Conservation (phyloP, 2,797 vertebrate species). For the Taenioides sp. region DNA sequence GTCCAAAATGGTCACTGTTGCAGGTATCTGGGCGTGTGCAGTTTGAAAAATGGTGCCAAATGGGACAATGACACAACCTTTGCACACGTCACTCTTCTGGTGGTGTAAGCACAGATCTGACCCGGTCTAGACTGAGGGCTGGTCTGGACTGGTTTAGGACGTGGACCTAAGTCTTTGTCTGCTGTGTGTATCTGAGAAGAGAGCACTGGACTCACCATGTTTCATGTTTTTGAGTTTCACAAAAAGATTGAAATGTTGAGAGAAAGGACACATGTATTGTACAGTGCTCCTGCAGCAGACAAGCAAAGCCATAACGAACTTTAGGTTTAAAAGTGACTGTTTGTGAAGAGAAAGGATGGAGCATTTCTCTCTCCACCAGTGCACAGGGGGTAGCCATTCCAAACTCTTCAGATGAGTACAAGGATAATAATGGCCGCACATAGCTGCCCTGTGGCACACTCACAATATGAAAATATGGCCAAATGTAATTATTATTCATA, state of each 20-base stretch:
- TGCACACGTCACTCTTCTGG: background rate
- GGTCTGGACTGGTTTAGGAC: background rate
- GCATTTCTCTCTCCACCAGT: background rate
- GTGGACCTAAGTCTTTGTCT: background rate
- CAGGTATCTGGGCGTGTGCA: too few relatives aligned
- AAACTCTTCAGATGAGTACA: too few relatives aligned
- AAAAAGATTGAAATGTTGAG: background rate
- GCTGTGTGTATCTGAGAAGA: background rate
- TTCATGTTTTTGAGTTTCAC: background rate
- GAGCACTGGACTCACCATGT: background rate
- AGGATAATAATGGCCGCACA: too few relatives aligned
- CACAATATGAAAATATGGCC: too few relatives aligned
- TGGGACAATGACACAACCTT: too few relatives aligned
- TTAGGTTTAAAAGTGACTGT: background rate
- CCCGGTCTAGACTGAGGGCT: background rate
- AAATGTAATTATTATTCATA: too few relatives aligned
- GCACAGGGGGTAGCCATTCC: background rate
- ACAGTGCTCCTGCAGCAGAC: background rate
- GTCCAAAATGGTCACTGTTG: too few relatives aligned
- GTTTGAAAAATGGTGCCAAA: too few relatives aligned
- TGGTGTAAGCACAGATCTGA: background rate
- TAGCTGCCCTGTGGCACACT: too few relatives aligned
- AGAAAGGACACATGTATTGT: constrained; percentile 8
- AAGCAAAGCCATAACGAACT: constrained; percentile 55
- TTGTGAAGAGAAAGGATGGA: background rate